A percentile compares a stretch with the other conserved stretches of the same genome.
These are phyloP conservation scores for Xiphias gladius DNA, from an alignment of 2,113 vertebrate genomes.

Conservation along the genomic window DNA sequence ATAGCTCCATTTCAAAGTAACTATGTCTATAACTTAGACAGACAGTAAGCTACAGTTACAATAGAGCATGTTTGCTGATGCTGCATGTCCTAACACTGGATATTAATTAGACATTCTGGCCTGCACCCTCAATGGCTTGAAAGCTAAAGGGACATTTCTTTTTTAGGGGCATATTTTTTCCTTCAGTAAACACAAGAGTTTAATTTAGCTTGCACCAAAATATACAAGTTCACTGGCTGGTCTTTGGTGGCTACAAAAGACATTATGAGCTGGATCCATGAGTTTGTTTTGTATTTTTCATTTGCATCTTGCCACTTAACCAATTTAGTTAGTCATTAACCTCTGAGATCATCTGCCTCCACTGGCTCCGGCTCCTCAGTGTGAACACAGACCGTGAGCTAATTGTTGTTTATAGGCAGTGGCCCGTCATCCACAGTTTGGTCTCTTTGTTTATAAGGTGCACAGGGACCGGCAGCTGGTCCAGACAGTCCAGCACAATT, in stretches of 20 bases:
- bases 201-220: slow-evolving; percentile 33
- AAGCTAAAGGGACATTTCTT: slow-evolving; percentile 19
- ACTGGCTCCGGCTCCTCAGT: slow-evolving; percentile 41
- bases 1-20: background rate
- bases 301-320: slow-evolving; percentile 65
- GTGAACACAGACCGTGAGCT: slow-evolving; percentile 11
- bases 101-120: slow-evolving; percentile 42
- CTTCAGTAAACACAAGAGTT: slow-evolving; percentile 33
- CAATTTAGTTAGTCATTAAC: slow-evolving; percentile 53
- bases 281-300: slow-evolving; percentile 48
- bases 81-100: slow-evolving; percentile 39
- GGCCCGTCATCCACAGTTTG: slow-evolving; percentile 7
- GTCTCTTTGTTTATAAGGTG: slow-evolving; percentile 20
- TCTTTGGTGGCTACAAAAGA: background rate
- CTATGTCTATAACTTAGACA: slow-evolving; percentile 1
- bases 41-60: background rate
- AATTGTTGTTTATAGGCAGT: slow-evolving; percentile 47
- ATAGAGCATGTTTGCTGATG: slow-evolving; percentile 13
- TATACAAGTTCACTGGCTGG: slow-evolving; percentile 16
- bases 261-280: slow-evolving; percentile 7
- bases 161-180: slow-evolving; percentile 8
- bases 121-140: slow-evolving; percentile 10
- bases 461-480: slow-evolving; percentile 24
- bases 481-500: slow-evolving; percentile 25
- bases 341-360: slow-evolving; percentile 72